Evolutionary conservation across 2,888 invertebrate genomes (phyloP).

Genomic region (Leuctra nigra): DNA sequence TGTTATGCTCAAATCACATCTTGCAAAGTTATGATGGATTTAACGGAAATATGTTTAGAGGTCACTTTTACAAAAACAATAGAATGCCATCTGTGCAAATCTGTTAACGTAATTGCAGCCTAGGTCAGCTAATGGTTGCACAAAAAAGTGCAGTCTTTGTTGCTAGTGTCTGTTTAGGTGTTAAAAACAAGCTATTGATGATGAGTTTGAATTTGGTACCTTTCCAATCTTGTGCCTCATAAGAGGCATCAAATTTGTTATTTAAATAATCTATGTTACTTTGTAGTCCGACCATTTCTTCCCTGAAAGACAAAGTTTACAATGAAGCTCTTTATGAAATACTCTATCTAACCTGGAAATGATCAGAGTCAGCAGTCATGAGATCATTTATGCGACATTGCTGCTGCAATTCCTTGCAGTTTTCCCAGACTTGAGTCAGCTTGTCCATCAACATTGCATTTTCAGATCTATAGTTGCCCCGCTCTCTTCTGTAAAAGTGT

Average conservation of each 20-base stretch:
- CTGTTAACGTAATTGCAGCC: too few species aligned
- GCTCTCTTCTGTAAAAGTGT: constrained; percentile 51
- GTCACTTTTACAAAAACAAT: too few species aligned
- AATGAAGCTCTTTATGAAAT: constrained; percentile 31
- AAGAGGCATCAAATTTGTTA: constrained; percentile 37
- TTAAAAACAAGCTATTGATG: too few species aligned
- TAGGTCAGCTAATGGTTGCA: too few species aligned
- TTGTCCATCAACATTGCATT: constrained; percentile 55
- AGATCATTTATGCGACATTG: constrained; percentile 21
- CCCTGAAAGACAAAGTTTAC: constrained; percentile 44
- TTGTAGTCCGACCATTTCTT: constrained; percentile 76
- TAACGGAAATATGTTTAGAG: too few species aligned
- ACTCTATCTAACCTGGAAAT: constrained; percentile 31
- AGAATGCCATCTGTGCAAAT: too few species aligned
- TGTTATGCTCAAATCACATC: too few species aligned
- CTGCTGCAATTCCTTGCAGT: constrained; percentile 47
- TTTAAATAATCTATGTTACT: constrained; percentile 64
- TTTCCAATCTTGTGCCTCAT: constrained; percentile 34
- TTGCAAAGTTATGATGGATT: too few species aligned
- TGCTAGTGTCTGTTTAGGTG: too few species aligned
- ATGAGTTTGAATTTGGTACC: too few species aligned
- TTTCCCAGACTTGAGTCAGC: constrained; percentile 53
- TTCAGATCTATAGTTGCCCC: constrained; percentile 52
- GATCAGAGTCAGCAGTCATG: not conserved
- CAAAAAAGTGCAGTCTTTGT: too few species aligned